Conservation (phyloP, 2,888 invertebrate species). For the Epirrhoe alternata region DNA sequence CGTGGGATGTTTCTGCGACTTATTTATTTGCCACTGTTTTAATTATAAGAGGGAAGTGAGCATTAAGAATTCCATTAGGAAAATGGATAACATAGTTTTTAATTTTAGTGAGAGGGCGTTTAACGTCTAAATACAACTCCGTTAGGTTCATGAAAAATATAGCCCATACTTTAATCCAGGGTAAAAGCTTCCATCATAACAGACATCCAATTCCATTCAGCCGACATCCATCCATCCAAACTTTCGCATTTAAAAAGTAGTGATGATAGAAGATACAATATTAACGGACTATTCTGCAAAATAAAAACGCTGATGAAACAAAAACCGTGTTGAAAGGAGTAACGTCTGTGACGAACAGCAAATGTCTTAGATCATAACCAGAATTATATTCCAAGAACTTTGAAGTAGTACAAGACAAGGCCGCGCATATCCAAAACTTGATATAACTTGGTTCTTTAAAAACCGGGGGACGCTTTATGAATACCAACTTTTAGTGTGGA, state of each 20-base stretch:
- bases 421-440: neutral
- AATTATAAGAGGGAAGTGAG: constrained; percentile 32
- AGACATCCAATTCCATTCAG: too few species aligned
- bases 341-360: neutral
- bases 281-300: too few species aligned
- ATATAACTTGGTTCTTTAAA: neutral
- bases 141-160: too few species aligned
- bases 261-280: too few species aligned
- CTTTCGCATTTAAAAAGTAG: too few species aligned
- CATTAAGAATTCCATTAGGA: constrained; percentile 33
- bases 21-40: constrained; percentile 36
- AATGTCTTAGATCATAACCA: neutral
- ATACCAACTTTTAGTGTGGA: too few species aligned
- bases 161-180: too few species aligned
- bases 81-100: constrained; percentile 14
- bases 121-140: too few species aligned
- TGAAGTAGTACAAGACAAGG: neutral
- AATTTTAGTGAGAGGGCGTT: neutral
- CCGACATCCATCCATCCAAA: too few species aligned
- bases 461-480: neutral
- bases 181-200: too few species aligned
- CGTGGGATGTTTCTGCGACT: constrained; percentile 35
- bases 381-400: neutral
- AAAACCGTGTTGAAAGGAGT: neutral
- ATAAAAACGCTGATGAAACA: neutral